A percentile compares a stretch with the other conserved stretches of the same genome.
Conservation (phyloP, 2,797 vertebrate genomes). For the Rhinophrynus dorsalis region DNA sequence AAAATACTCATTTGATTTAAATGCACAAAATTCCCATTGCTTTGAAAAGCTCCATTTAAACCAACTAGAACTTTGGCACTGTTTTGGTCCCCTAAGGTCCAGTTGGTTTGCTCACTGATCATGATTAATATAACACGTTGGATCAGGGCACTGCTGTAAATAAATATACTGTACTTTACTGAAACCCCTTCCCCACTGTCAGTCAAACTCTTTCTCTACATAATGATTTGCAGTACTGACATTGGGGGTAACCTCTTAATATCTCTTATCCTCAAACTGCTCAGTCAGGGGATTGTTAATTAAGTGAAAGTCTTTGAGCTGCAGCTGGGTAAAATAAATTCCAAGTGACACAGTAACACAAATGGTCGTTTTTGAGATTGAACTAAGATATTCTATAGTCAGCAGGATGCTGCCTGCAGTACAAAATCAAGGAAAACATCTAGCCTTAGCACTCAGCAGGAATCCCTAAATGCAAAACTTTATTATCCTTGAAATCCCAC, state of each 20-base stretch:
- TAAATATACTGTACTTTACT: no score
- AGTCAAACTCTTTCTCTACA: no score
- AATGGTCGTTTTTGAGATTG: slow-evolving; percentile 26
- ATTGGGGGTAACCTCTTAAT: slow-evolving; percentile 8
- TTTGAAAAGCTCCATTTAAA: no score
- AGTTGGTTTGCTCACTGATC: no score
- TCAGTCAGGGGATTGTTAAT: slow-evolving; percentile 34
- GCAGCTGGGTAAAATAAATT: slow-evolving; percentile 23
- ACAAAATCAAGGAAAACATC: slow-evolving; percentile 44
- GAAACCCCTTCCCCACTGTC: no score
- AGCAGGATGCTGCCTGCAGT: slow-evolving; percentile 38
- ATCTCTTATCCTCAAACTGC: neutral
- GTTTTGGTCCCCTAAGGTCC: no score
- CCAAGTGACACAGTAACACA: slow-evolving; percentile 28
- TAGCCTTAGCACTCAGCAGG: slow-evolving; percentile 40
- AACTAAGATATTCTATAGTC: slow-evolving; percentile 41
- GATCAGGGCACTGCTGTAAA: neutral
- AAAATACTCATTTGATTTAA: no score
- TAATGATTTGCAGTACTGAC: neutral
- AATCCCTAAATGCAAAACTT: slow-evolving; percentile 47
- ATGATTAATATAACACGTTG: neutral
- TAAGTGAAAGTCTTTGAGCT: slow-evolving; percentile 14
- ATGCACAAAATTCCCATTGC: no score
- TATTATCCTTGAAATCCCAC: slow-evolving; percentile 50
- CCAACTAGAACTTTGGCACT: no score